These are phyloP conservation scores for Heliornis fulica DNA, from an alignment of 2,113 vertebrate genomes.

Conservation along the genomic window DNA sequence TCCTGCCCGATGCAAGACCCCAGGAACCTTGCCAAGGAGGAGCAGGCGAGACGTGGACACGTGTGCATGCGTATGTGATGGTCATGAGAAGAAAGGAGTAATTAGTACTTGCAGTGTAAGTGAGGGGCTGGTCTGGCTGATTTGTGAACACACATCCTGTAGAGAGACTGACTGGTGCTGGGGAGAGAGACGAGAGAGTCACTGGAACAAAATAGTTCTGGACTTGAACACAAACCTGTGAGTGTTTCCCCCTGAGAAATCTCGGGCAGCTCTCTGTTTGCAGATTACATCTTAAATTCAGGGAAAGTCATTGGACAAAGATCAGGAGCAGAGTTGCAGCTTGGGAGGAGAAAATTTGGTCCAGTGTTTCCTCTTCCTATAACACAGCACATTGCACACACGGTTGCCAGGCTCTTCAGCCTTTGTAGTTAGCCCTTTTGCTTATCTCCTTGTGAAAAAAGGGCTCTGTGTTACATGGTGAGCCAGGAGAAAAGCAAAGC, in stretches of 20 bases:
- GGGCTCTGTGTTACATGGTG: neutral
- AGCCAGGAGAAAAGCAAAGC: neutral
- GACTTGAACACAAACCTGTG: neutral
- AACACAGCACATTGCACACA: rapidly evolving
- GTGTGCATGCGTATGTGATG: rapidly evolving
- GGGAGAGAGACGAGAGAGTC: neutral
- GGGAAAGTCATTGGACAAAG: neutral
- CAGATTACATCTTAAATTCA: neutral
- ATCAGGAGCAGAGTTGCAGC: neutral
- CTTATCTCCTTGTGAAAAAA: neutral
- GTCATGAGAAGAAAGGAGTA: neutral
- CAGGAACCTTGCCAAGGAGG: neutral
- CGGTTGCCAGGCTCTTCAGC: neutral
- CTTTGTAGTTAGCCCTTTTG: neutral
- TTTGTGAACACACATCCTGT: rapidly evolving
- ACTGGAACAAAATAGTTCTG: neutral
- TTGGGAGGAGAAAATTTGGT: neutral
- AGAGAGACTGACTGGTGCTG: neutral
- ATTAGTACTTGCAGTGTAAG: neutral
- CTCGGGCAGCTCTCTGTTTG: neutral
- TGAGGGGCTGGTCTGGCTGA: neutral
- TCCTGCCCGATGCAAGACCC: rapidly evolving
- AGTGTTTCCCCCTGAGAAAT: neutral
- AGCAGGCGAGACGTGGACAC: rapidly evolving
- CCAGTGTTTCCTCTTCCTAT: neutral